A percentile compares a stretch with the other conserved stretches of the same genome.
Conservation (phyloP, 2,888 invertebrate species). For the Alentia gelatinosa region DNA sequence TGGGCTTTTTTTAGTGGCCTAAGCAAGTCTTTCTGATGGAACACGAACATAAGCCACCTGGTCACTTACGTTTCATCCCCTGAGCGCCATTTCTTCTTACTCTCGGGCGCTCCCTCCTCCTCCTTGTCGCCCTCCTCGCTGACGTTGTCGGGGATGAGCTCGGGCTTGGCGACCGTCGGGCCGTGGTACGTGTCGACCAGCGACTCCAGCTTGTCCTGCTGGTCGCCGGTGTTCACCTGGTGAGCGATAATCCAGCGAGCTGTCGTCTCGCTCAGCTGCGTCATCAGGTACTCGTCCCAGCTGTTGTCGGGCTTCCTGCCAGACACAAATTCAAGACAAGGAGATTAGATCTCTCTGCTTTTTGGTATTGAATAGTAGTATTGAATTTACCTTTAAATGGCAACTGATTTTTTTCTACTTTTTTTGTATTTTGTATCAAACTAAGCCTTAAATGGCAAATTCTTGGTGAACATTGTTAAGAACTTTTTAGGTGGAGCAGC, state of each 20-base stretch:
- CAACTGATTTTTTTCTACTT: no score
- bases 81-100: slow-evolving; percentile 61
- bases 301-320: slow-evolving; percentile 61
- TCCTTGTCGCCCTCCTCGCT: slow-evolving; percentile 69
- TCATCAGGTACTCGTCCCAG: slow-evolving; percentile 79
- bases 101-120: slow-evolving; percentile 62
- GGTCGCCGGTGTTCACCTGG: slow-evolving; percentile 66
- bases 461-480: no score
- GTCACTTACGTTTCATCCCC: slow-evolving; percentile 62
- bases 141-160: slow-evolving; percentile 72
- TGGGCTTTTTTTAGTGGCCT: no score
- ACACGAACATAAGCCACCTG: no score
- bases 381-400: no score
- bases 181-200: slow-evolving; percentile 74
- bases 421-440: no score
- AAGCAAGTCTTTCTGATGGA: not conserved
- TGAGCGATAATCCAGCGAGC: slow-evolving; percentile 79
- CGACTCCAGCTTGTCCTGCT: slow-evolving; percentile 70
- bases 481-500: no score
- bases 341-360: no score
- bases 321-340: not conserved
- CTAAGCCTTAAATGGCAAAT: no score
- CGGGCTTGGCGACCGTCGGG: slow-evolving; percentile 67
- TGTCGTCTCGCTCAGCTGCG: slow-evolving; percentile 75
- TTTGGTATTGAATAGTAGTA: no score